Evolutionary conservation across 1,140 invertebrate genomes (phyloP).

Genomic region (Camponotus floridanus): DNA sequence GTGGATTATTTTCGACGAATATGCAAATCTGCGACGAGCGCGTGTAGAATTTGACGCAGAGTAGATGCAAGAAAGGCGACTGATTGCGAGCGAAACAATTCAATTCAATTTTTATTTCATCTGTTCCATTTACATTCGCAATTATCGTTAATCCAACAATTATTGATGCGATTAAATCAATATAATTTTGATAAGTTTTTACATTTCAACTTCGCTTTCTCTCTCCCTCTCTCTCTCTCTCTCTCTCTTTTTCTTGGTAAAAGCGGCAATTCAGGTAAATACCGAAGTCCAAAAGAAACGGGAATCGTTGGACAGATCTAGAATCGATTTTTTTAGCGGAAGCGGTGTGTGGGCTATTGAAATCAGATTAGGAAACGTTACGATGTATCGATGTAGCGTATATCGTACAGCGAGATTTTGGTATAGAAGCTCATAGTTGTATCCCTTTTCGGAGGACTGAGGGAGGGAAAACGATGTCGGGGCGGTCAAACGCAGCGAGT

Average conservation of each 20-base stretch:
- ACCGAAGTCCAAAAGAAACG: not conserved
- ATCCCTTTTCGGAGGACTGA: conserved; percentile 54
- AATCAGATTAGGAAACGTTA: not conserved
- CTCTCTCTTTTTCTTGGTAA: not conserved
- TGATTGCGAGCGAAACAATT: conserved; percentile 44
- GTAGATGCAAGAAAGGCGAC: conserved; percentile 45
- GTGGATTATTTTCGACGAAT: conserved; percentile 67
- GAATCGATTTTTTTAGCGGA: not conserved
- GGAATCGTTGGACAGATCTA: not conserved
- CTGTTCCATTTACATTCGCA: conserved; percentile 28
- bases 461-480: conserved; percentile 67
- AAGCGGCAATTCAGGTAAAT: conserved; percentile 13
- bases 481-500: conserved; percentile 74
- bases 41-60: conserved; percentile 56
- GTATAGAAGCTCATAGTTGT: conserved; percentile 60
- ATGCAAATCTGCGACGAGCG: conserved; percentile 42
- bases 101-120: conserved; percentile 5
- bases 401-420: conserved; percentile 42
- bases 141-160: conserved; percentile 46
- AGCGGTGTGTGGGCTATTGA: not conserved
- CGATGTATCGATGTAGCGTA: not conserved
- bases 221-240: not conserved
- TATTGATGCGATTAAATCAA: conserved; percentile 33
- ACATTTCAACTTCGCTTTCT: conserved; percentile 1
- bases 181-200: conserved; percentile 28